Conservation (phyloP, 2,888 invertebrate genomes). For the Colletes collaris region DNA sequence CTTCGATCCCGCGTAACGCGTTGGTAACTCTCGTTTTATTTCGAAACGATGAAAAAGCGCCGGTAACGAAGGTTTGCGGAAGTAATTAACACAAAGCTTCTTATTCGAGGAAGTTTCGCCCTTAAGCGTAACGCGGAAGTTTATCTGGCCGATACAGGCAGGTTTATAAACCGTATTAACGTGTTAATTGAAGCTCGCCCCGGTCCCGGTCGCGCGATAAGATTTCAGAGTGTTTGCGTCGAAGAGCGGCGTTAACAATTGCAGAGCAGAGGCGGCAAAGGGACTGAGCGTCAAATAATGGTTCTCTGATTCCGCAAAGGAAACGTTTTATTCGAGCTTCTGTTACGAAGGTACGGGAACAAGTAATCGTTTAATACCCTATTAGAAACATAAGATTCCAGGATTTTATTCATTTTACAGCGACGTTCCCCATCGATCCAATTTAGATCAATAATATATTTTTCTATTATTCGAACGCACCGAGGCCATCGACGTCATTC, state of each 20-base stretch:
- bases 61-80: slow-evolving; percentile 29
- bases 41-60: slow-evolving; percentile 13
- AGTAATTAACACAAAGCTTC: slow-evolving; percentile 57
- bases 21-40: slow-evolving; percentile 12
- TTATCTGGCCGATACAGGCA: slow-evolving; percentile 38
- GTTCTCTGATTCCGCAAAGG: no score
- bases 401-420: not conserved
- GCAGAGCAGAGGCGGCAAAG: not conserved
- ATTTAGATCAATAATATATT: not conserved
- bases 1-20: not conserved
- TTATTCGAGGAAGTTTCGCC: slow-evolving; percentile 28
- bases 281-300: no score
- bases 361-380: no score
- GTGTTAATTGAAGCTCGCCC: slow-evolving; percentile 25
- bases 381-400: no score
- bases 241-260: not conserved
- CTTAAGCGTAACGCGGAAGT: slow-evolving; percentile 25
- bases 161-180: slow-evolving; percentile 38
- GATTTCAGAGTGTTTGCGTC: not conserved
- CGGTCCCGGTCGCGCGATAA: not conserved
- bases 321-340: no score
- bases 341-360: no score
- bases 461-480: no score
- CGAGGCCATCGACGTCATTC: not conserved
- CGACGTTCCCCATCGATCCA: no score